Evolutionary conservation across 1,140 invertebrate genomes (phyloP), one percentile per base, ranked within the genome.

Genomic region (Meteorus sp.): DNA sequence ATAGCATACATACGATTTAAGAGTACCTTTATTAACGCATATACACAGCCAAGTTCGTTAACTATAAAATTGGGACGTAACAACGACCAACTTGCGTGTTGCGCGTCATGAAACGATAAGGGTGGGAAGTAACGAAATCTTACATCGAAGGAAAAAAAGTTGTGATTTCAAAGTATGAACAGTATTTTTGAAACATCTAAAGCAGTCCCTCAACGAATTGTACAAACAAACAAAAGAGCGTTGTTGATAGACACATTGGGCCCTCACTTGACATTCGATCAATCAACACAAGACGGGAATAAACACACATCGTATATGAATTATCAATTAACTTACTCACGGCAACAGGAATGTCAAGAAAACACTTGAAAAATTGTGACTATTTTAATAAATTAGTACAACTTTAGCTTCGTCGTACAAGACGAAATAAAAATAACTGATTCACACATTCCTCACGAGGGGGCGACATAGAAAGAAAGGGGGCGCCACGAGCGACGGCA

Each of bases 301-400:
- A 44, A 48, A 59, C 63, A 75, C n/a, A n/a, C n/a, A n/a, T n/a
- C n/a, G 76, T 73, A 76, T 71, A 76, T 74, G 65, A 63, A 62
- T 74, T n/a, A n/a, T n/a, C n/a, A n/a, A n/a, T n/a, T n/a, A 11
- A 31, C 29, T 35, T 56, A 43, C 43, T 56, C 20, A 15, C 29
- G n/a, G 13, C 51, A 56, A 33, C 2, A 5, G 13, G 33, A 60
- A 54, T 41, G 66, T 63, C 62, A 67, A 57, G 64, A 59, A 64
- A 59, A 63, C 37, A 39, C 59, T 58, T 41, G 48, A 60, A 67
- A 68, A 72, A 69, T 70, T 70, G 67, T 67, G 69, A 76, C 73
- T 74, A 72, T 76, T 75, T 70, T 72, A 67, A 73, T 74, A 75
- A 76, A 78, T 76, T 73, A 69, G 67, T 76, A 69, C 71, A 74